Percentiles rank a stretch among this genome's conserved stretches.
phyloP scores from a whole-genome alignment of 2,113 vertebrate species.

The Aphelocoma coerulescens region DNA sequence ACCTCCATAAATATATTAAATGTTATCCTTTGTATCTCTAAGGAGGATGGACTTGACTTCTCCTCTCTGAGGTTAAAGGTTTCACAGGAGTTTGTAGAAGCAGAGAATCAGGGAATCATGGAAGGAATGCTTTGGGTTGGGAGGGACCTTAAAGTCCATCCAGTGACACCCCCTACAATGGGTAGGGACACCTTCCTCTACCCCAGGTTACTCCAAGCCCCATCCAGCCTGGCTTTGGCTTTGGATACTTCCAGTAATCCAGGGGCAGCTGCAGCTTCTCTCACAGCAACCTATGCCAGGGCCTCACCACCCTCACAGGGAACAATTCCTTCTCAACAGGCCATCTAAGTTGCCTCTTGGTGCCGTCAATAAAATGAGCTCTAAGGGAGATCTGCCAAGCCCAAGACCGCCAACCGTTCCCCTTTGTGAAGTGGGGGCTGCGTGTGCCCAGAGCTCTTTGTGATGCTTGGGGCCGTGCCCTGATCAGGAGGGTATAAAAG shows the following conservation, averaged over 20 bases:
- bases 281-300: not conserved
- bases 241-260: not conserved
- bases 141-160: not conserved
- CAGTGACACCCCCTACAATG: not conserved
- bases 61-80: not conserved
- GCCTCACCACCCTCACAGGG: not conserved
- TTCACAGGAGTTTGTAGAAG: not conserved
- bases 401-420: rapidly evolving
- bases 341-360: not conserved
- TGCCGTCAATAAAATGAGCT: too few species aligned
- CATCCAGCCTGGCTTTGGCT: not conserved
- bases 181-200: not conserved
- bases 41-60: not conserved
- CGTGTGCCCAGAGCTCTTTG: not conserved
- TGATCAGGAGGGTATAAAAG: not conserved
- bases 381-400: too few species aligned
- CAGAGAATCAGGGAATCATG: not conserved
- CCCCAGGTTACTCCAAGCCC: not conserved
- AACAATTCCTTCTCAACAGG: not conserved
- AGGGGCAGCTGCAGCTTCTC: not conserved
- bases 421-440: too few species aligned
- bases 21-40: not conserved
- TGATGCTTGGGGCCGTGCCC: rapidly evolving
- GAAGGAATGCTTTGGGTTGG: not conserved
- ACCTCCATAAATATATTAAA: not conserved